Evolutionary conservation across 2,888 invertebrate species (phyloP).

Genomic region (Lysandra bellargus): DNA sequence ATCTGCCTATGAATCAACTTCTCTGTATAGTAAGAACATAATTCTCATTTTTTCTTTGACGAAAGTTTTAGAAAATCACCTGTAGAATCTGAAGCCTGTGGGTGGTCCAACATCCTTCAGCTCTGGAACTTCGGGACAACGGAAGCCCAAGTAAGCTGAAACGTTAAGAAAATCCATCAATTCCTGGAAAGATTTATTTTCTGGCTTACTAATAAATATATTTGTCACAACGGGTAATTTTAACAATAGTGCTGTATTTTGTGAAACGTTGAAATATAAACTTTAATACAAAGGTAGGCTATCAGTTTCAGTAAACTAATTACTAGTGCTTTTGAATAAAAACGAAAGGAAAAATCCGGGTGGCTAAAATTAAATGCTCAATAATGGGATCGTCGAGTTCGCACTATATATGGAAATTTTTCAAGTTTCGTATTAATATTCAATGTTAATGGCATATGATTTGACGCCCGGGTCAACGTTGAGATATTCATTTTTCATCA

Average conservation of each 20-base stretch:
- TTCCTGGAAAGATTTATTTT: neutral
- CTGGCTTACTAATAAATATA: neutral
- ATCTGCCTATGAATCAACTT: too few species aligned
- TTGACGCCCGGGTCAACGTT: slow-evolving; percentile 2
- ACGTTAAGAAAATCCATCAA: slow-evolving; percentile 40
- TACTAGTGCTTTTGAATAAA: neutral
- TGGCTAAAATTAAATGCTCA: neutral
- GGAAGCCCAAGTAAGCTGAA: slow-evolving; percentile 88
- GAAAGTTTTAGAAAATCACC: slow-evolving; percentile 47
- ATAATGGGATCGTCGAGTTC: neutral
- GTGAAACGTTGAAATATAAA: too few species aligned
- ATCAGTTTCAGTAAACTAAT: too few species aligned
- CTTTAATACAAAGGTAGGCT: too few species aligned
- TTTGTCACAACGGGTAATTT: too few species aligned
- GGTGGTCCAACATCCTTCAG: slow-evolving; percentile 67
- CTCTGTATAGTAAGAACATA: too few species aligned
- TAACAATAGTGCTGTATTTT: neutral
- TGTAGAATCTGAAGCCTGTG: slow-evolving; percentile 72
- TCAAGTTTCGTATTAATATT: slow-evolving; percentile 1
- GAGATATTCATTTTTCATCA: neutral
- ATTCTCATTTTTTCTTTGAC: too few species aligned
- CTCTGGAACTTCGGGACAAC: slow-evolving; percentile 84
- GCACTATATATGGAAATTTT: neutral
- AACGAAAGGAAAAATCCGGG: neutral
- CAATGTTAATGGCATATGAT: slow-evolving; percentile 20